phyloP scores from a whole-genome alignment of 1,140 invertebrate genomes.

The Penaeus chinensis region DNA sequence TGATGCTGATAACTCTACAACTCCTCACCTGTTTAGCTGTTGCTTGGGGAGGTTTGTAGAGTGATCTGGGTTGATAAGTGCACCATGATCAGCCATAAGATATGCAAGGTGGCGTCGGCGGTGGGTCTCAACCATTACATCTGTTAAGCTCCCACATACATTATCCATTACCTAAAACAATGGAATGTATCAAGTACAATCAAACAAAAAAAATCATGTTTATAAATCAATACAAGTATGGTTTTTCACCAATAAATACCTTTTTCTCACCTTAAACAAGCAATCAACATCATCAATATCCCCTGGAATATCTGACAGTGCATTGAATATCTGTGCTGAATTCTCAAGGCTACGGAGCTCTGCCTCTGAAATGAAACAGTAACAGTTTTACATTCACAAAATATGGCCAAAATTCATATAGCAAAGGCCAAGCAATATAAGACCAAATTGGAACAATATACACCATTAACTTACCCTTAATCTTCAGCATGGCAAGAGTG shows the following conservation, averaged over 20 bases:
- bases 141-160: conserved; percentile 74
- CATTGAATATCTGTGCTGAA: conserved; percentile 97
- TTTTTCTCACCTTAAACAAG: conserved; percentile 75
- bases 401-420: neutral
- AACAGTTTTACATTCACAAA: neutral
- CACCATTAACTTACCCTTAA: conserved; percentile 75
- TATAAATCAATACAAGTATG: neutral
- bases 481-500: conserved; percentile 93
- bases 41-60: conserved; percentile 92
- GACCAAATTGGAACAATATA: conserved; percentile 61
- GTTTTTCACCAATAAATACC: neutral
- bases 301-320: conserved; percentile 92
- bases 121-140: conserved; percentile 90
- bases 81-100: conserved; percentile 95
- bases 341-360: conserved; percentile 86
- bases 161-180: conserved; percentile 54
- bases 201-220: neutral
- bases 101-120: conserved; percentile 91
- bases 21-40: conserved; percentile 76
- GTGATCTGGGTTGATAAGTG: conserved; percentile 89
- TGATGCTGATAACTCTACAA: neutral
- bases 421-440: conserved; percentile 19
- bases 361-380: conserved; percentile 74
- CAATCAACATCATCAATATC: conserved; percentile 91
- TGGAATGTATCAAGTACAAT: neutral